Evolutionary conservation across 2,113 vertebrate species (phyloP).

Genomic region (Herpailurus yagouaroundi): DNA sequence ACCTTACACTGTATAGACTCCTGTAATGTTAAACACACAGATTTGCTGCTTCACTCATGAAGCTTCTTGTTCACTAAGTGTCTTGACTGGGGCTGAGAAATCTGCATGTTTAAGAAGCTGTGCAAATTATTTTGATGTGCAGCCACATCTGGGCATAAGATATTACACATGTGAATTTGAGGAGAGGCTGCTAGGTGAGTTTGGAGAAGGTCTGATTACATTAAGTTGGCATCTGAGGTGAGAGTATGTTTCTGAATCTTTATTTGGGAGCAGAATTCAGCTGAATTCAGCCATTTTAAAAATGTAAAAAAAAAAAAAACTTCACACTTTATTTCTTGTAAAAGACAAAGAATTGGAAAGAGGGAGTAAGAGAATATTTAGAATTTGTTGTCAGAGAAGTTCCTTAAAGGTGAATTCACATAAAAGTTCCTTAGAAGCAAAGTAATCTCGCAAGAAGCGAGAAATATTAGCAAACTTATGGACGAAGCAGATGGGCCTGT

Average conservation of each 20-base stretch:
- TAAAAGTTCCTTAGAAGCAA: not conserved
- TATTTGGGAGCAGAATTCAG: not conserved
- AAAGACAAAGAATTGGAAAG: not conserved
- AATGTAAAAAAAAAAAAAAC: not conserved
- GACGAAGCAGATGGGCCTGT: slow-evolving; percentile 8
- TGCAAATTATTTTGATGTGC: not conserved
- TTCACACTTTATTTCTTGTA: not conserved
- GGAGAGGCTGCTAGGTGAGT: not conserved
- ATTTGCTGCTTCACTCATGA: not conserved
- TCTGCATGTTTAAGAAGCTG: not conserved
- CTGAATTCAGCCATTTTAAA: not conserved
- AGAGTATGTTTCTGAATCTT: not conserved
- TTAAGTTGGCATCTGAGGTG: not conserved
- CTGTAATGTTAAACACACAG: not conserved
- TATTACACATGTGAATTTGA: not conserved
- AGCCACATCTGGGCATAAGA: not conserved
- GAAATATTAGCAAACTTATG: not conserved
- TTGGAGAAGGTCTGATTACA: not conserved
- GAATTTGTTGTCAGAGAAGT: not conserved
- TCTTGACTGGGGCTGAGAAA: not conserved
- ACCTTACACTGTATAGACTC: rapidly evolving
- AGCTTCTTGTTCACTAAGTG: not conserved
- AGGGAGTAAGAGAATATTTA: not conserved
- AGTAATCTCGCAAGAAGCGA: not conserved
- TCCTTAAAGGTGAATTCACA: not conserved